A percentile compares a stretch with the other conserved stretches of the same genome.
phyloP scores from a whole-genome alignment of 2,113 vertebrate species.

The Tyto alba region DNA sequence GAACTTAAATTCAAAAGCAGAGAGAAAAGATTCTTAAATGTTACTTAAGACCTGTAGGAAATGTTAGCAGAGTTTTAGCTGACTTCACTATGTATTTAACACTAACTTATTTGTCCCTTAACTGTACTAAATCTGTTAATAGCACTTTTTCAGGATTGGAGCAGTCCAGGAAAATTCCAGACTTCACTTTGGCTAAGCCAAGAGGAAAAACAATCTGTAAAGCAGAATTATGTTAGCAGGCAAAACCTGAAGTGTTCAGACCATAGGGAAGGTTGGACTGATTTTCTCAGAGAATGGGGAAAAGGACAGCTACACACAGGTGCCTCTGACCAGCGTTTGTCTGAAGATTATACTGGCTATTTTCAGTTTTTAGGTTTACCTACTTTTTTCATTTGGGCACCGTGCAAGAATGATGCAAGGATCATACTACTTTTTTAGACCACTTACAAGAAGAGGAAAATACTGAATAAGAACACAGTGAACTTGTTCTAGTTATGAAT shows the following conservation, averaged over 20 bases:
- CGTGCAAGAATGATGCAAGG: not conserved
- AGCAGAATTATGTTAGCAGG: slow-evolving; percentile 42
- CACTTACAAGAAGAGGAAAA: not conserved
- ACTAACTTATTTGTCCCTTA: not conserved
- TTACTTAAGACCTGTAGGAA: not conserved
- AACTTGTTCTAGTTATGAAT: not conserved
- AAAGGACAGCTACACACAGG: not conserved
- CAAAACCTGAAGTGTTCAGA: slow-evolving; percentile 10
- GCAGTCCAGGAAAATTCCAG: slow-evolving; percentile 60
- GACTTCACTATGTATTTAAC: not conserved
- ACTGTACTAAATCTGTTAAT: slow-evolving; percentile 45
- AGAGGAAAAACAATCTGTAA: slow-evolving; percentile 40
- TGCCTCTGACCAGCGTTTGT: not conserved
- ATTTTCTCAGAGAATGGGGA: not conserved
- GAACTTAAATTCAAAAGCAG: not conserved
- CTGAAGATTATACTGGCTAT: not conserved
- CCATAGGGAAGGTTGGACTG: not conserved
- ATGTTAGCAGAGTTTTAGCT: not conserved
- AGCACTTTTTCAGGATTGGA: slow-evolving; percentile 49
- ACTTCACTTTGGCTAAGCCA: slow-evolving; percentile 34
- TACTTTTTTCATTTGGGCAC: not conserved
- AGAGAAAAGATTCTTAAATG: not conserved
- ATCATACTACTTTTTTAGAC: not conserved
- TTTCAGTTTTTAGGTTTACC: not conserved
- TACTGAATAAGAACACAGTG: not conserved